phyloP scores from a whole-genome alignment of 2,797 vertebrate genomes.

The Distichodus sexfasciatus region DNA sequence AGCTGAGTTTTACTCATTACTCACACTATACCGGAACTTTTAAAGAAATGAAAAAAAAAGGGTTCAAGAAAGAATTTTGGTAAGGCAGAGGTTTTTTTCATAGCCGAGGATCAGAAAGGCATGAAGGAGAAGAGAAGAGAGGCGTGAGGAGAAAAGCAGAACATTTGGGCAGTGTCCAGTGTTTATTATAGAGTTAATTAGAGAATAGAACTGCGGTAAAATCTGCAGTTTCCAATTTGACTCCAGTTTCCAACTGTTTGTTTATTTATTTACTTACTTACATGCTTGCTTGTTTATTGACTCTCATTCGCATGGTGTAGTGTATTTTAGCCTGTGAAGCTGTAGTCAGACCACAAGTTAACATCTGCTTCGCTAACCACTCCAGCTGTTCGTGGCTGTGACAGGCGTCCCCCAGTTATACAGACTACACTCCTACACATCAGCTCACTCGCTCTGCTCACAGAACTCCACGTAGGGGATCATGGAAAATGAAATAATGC shows the following conservation, averaged over 20 bases:
- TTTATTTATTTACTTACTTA: background rate
- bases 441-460: background rate
- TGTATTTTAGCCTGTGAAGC: background rate
- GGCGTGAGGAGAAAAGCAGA: background rate
- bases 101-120: too few relatives aligned
- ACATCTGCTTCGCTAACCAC: slow-evolving; percentile 31
- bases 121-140: slow-evolving; percentile 47
- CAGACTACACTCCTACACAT: background rate
- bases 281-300: background rate
- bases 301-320: background rate
- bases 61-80: background rate
- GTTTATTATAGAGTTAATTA: slow-evolving; percentile 38
- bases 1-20: too few relatives aligned
- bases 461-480: background rate
- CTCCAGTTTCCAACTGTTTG: background rate
- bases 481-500: background rate
- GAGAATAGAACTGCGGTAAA: background rate
- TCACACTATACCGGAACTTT: too few relatives aligned
- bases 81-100: too few relatives aligned
- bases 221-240: background rate
- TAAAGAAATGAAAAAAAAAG: too few relatives aligned
- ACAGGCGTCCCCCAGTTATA: slow-evolving; percentile 33
- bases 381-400: slow-evolving; percentile 50
- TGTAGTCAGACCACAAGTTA: slow-evolving; percentile 25
- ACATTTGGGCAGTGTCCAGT: background rate